Evolutionary conservation across 1,140 invertebrate genomes (phyloP), one percentile per base, ranked within the genome.

Genomic region (Trissolcus basalis): DNA sequence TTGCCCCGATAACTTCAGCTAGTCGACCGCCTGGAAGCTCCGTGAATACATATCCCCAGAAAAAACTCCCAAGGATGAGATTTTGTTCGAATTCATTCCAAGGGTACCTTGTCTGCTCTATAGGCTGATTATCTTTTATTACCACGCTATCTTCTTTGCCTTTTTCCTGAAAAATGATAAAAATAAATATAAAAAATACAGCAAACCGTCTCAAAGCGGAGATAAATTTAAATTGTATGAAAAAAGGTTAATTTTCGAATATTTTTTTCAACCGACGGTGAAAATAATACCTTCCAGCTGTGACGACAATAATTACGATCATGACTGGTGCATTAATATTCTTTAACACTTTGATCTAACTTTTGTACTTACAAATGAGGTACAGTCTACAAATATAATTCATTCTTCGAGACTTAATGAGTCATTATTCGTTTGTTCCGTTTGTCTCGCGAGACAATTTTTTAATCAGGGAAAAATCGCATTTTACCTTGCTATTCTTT

Each of bases 1-100:
- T 93, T 3, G 94, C 93, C n/a, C 95, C 95, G 50, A 96, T 90
- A 27, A 94, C 84, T 82, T 97, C 96, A 10, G 95, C 94, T 35
- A 97, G 86, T 54, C 95, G 90, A 4, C 96, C 96, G 7, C 96
- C 96, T 0, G 96, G 95, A 43, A 97, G 86, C 85, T 96, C 96
- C 39, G 95, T 96, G 32, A 94, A 89, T 8, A 97, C 91, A 85
- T 97, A 97, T 4, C 96, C 96, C 93, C 95, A 96, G 89, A 95
- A 97, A 90, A 97, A 97, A 69, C 93, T 92, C 8, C 95, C 95
- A 10, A 96, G 88, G 45, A 97, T 91, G 33, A 93, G 88, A 79
- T 96, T 96, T 78, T 94, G 93, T 69, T 94, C 89, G 67, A 92
- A 91, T 39, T 91, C 90, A 79, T 93, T 89, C 94, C 93, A 95